A percentile compares a stretch with the other conserved stretches of the same genome.
These are phyloP conservation scores for Labrus mixtus DNA, from an alignment of 2,113 vertebrate species.

Conservation along the genomic window DNA sequence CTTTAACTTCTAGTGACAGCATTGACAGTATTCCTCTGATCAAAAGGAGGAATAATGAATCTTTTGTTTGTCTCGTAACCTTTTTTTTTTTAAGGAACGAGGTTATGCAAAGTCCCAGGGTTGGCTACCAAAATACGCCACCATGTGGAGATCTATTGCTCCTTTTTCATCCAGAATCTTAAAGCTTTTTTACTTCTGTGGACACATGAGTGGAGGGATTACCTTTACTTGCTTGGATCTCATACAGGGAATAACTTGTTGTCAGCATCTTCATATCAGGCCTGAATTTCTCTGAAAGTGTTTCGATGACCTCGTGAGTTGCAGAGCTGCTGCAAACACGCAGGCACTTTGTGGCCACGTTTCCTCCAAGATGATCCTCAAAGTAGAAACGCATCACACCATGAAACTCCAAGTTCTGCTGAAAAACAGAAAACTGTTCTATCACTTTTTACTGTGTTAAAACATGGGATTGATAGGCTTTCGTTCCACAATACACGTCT, in stretches of 20 bases:
- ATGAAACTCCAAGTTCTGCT: conserved; percentile 91
- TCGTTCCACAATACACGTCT: too few relatives aligned
- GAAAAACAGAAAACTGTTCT: background rate
- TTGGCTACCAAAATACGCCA: too few relatives aligned
- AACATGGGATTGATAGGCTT: too few relatives aligned
- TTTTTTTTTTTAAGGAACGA: too few relatives aligned
- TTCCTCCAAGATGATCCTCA: conserved; percentile 90
- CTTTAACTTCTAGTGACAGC: too few relatives aligned
- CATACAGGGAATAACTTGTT: conserved; percentile 88
- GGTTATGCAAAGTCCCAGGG: too few relatives aligned
- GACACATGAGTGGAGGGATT: conserved; percentile 35
- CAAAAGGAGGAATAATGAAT: too few relatives aligned
- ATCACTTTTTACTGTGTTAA: too few relatives aligned
- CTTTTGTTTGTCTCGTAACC: too few relatives aligned
- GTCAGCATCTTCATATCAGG: conserved; percentile 93
- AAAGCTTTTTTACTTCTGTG: background rate
- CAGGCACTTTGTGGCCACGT: conserved; percentile 94
- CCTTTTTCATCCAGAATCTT: background rate
- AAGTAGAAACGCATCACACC: conserved; percentile 96
- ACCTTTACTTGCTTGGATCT: conserved; percentile 91
- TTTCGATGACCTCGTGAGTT: conserved; percentile 90
- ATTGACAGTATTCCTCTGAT: too few relatives aligned
- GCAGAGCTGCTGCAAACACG: conserved; percentile 89
- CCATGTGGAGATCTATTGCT: too few relatives aligned
- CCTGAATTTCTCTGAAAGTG: conserved; percentile 92